phyloP scores from a whole-genome alignment of 2,888 invertebrate genomes.

The Metallyticus violacea region DNA sequence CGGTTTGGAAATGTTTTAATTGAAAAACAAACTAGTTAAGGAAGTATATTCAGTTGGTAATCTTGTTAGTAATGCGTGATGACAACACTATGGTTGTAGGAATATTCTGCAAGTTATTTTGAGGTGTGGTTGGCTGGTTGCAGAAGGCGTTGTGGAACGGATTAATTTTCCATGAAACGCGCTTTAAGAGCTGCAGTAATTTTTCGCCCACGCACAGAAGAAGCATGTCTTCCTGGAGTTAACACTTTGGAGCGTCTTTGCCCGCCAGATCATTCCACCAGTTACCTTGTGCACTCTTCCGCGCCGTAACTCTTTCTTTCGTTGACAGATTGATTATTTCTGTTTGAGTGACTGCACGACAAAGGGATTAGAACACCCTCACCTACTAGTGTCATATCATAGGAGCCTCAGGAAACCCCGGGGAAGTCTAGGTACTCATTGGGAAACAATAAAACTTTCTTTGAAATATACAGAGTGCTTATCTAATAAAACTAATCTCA shows the following conservation, averaged over 20 bases:
- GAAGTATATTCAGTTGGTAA: too few species aligned
- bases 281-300: not conserved
- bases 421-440: not conserved
- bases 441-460: too few species aligned
- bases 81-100: not conserved
- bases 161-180: not conserved
- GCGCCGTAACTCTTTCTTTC: not conserved
- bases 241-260: not conserved
- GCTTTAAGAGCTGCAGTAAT: not conserved
- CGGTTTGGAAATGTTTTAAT: too few species aligned
- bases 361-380: not conserved
- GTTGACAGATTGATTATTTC: not conserved
- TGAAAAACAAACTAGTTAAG: too few species aligned
- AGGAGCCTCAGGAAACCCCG: not conserved
- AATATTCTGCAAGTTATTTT: too few species aligned
- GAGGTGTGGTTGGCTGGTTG: not conserved
- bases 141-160: not conserved
- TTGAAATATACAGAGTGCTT: too few species aligned
- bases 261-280: not conserved
- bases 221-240: not conserved
- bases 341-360: not conserved
- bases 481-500: too few species aligned
- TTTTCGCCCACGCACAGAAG: not conserved
- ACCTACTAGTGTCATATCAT: not conserved
- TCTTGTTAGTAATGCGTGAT: too few species aligned